Evolutionary conservation across 1,140 invertebrate genomes (phyloP).

Genomic region (Macrobrachium nipponense): DNA sequence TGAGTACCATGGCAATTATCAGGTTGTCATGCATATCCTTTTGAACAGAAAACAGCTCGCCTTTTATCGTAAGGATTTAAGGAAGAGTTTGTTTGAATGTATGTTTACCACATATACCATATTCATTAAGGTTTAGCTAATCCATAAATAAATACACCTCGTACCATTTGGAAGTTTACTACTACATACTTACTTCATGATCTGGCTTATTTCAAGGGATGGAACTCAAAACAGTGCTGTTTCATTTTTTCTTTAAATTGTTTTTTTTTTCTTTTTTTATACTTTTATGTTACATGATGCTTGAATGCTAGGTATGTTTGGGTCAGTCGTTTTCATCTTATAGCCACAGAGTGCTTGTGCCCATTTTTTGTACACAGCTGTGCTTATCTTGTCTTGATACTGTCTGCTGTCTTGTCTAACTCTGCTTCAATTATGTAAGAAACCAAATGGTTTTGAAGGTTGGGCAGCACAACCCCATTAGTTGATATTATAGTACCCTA

Average conservation of each 20-base stretch:
- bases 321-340: constrained; percentile 31
- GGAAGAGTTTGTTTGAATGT: constrained; percentile 44
- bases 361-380: constrained; percentile 31
- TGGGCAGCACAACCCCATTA: constrained; percentile 42
- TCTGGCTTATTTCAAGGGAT: constrained; percentile 20
- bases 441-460: constrained; percentile 55
- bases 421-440: constrained; percentile 43
- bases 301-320: constrained; percentile 36
- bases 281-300: constrained; percentile 33
- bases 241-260: constrained; percentile 12
- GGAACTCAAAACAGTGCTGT: constrained; percentile 9
- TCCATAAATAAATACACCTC: constrained; percentile 29
- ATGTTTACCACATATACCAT: constrained; percentile 18
- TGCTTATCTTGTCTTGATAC: constrained; percentile 25
- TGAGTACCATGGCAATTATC: constrained; percentile 36
- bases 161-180: constrained; percentile 47
- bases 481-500: constrained; percentile 1
- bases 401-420: constrained; percentile 27
- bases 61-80: constrained; percentile 46
- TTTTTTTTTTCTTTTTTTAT: constrained; percentile 21
- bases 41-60: constrained; percentile 44
- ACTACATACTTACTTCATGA: constrained; percentile 18
- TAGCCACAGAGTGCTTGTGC: constrained; percentile 30
- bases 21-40: constrained; percentile 17
- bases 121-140: background rate